These are phyloP conservation scores for Aldrovandia affinis DNA, from an alignment of 2,797 vertebrate species.

Conservation along the genomic window DNA sequence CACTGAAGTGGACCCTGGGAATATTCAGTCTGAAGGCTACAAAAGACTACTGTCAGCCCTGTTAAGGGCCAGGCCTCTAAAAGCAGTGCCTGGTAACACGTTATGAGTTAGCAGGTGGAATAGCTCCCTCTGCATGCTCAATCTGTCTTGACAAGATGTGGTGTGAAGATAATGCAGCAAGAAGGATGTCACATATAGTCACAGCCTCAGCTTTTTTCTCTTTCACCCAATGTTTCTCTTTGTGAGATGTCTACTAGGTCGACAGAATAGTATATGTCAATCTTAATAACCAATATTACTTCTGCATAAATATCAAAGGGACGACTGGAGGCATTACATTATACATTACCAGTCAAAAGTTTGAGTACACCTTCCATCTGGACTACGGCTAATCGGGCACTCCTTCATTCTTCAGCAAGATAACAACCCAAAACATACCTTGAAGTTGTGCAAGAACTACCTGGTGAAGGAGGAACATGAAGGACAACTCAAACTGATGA, in stretches of 20 bases:
- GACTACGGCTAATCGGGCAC: too few species aligned
- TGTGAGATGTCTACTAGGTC: constrained; percentile 75
- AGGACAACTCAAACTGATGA: too few species aligned
- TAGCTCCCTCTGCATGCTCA: constrained; percentile 68
- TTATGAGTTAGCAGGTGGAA: constrained; percentile 69
- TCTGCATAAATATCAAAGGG: not conserved
- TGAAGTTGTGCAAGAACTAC: too few species aligned
- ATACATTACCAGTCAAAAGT: too few species aligned
- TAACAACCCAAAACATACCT: too few species aligned
- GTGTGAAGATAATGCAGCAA: constrained; percentile 79
- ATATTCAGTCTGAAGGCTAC: constrained; percentile 78
- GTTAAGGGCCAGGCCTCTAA: constrained; percentile 76
- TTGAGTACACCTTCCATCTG: too few species aligned
- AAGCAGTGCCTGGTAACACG: constrained; percentile 80
- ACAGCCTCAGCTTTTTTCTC: constrained; percentile 66
- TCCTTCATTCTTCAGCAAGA: too few species aligned
- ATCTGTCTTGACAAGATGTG: constrained; percentile 74
- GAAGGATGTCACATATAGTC: constrained; percentile 79
- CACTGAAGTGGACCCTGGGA: constrained; percentile 64
- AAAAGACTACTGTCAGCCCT: constrained; percentile 77
- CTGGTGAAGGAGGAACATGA: too few species aligned
- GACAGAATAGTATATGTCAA: constrained; percentile 61
- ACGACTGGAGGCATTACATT: not conserved
- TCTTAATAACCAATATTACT: not conserved
- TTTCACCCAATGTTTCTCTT: constrained; percentile 60